Percentiles rank a stretch among this genome's conserved stretches.
Evolutionary conservation across 2,888 invertebrate genomes (phyloP).

Genomic region (Caenorhabditis drosophilae): DNA sequence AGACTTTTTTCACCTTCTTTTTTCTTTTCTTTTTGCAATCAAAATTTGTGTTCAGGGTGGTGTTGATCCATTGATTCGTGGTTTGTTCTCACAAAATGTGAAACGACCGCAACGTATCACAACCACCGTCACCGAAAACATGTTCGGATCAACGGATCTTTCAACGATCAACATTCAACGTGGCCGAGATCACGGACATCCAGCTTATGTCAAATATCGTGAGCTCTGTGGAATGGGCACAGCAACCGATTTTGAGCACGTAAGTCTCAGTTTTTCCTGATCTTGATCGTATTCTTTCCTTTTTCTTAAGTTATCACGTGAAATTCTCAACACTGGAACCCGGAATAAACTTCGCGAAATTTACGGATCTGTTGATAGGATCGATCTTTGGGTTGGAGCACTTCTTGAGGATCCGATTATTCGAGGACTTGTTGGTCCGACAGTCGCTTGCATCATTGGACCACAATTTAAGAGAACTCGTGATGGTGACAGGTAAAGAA

Average conservation of each 20-base stretch:
- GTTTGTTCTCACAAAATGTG: slow-evolving; percentile 53
- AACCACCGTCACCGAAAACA: slow-evolving; percentile 86
- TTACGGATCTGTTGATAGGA: slow-evolving; percentile 57
- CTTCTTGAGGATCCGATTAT: slow-evolving; percentile 71
- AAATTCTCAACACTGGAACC: slow-evolving; percentile 59
- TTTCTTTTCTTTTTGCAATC: no score
- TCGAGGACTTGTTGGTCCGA: slow-evolving; percentile 72
- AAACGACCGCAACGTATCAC: slow-evolving; percentile 80
- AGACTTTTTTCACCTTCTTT: no score
- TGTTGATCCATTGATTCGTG: slow-evolving; percentile 83
- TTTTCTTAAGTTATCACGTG: slow-evolving; percentile 50
- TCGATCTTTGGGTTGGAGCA: slow-evolving; percentile 73
- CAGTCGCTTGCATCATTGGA: slow-evolving; percentile 72
- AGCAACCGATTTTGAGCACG: slow-evolving; percentile 77
- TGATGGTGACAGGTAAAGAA: slow-evolving; percentile 72
- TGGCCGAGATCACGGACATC: slow-evolving; percentile 87
- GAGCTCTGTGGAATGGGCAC: slow-evolving; percentile 82
- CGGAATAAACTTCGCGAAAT: slow-evolving; percentile 56
- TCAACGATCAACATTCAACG: slow-evolving; percentile 94
- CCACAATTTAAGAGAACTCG: slow-evolving; percentile 72
- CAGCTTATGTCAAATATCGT: slow-evolving; percentile 84
- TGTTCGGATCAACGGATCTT: slow-evolving; percentile 78
- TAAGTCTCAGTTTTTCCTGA: slow-evolving; percentile 71
- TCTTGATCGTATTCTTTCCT: not conserved
- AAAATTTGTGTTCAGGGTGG: slow-evolving; percentile 91